Conservation (phyloP, 2,113 vertebrate species). For the Oncorhynchus gorbuscha region DNA sequence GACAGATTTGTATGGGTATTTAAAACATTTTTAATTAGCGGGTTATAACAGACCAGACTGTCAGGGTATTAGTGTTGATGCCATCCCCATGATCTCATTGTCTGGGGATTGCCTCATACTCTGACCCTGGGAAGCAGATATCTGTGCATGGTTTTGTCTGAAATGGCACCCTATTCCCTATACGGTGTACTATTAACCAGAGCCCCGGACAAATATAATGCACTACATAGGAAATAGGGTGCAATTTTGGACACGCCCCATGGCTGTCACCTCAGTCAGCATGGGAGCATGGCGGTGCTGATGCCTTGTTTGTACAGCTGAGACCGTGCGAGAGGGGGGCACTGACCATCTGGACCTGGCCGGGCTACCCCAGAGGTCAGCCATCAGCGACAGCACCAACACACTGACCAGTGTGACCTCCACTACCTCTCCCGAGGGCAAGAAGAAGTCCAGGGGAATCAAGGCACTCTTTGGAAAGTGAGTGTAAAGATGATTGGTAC, state of each 20-base stretch:
- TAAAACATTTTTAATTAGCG: no score
- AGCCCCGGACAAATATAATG: no score
- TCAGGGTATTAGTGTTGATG: constrained; percentile 2
- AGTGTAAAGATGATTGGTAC: constrained; percentile 50
- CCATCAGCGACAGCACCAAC: constrained; percentile 77
- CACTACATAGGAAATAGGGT: no score
- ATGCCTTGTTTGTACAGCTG: constrained; percentile 74
- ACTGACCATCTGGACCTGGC: constrained; percentile 88
- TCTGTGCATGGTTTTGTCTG: not conserved
- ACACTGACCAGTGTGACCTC: constrained; percentile 65
- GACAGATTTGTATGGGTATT: no score
- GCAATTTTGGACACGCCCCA: not conserved
- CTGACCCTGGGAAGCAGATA: constrained; percentile 7
- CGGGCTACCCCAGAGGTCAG: constrained; percentile 77
- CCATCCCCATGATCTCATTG: constrained; percentile 21
- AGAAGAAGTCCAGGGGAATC: constrained; percentile 92
- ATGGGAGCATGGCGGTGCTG: not conserved
- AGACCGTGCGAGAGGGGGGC: constrained; percentile 84
- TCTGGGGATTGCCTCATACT: constrained; percentile 21
- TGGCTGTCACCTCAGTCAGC: not conserved
- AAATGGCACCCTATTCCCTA: no score
- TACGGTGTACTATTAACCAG: no score
- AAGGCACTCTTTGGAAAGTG: constrained; percentile 94
- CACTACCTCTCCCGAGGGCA: constrained; percentile 81
- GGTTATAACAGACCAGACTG: constrained; percentile 1